Evolutionary conservation across 2,113 vertebrate genomes (phyloP), one percentile per base, ranked within the genome.

Genomic region (Clarias macrocephalus): DNA sequence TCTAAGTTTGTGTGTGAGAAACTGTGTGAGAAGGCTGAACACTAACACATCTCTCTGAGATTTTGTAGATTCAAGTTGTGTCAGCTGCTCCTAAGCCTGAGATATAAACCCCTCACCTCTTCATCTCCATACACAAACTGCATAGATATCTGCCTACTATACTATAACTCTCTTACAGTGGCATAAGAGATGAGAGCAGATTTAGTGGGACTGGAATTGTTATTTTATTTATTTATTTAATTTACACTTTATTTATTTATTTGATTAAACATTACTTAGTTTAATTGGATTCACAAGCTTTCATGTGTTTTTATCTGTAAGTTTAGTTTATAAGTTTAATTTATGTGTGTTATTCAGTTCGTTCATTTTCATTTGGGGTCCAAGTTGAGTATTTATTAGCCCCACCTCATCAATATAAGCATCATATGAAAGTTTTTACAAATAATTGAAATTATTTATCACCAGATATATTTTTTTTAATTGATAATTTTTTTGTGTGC

Each of bases 61-160:
- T 92, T 93, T 93, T 91, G 92, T 89, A 92, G 59, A 94, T 95
- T 92, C 89, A 92, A 92, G 94, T 91, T 89, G 93, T 95, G 95
- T 94, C 93, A 91, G 92, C 90, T 87, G 95, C 93, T 88, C 91
- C 90, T 89, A 82, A 90, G 91, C 92, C 85, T 70, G 77, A 68
- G 66, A 79, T 52, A 84, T 30, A 82, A 76, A 84, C 75, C 28
- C 33, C n/a, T 77, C 42, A 56, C n/a, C 13, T 63, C 63, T 59
- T 23, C 87, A 87, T 89, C 48, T 42, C 80, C 82, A 21, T 76
- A 56, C 80, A 59, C 77, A 59, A 84, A 59, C 81, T 86, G 77
- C 59, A 80, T 56, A 72, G 84, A 83, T 70, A 57, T 42, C 77
- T 79, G 75, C 72, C 76, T 68, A 8, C 33, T 37, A 3, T 37